Base-by-base conservation (phyloP, 1,140 invertebrate genomes). In the Calephelis virginiensis region DNA sequence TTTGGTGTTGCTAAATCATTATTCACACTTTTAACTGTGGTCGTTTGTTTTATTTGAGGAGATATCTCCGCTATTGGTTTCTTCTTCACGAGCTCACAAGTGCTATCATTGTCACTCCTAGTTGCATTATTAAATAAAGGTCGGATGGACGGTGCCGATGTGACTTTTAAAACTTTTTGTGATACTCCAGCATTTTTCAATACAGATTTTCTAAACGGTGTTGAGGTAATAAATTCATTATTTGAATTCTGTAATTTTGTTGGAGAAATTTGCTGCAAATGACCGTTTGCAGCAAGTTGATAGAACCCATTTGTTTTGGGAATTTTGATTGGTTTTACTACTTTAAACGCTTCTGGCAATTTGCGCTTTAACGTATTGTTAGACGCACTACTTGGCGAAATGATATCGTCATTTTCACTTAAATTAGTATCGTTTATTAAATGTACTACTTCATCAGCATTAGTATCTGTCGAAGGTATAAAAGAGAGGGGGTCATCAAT, bases 401-500 rank as follows among this genome's bases (percentile, higher is more conserved):
- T 45, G 10, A 45, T 12, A n/a, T 45, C 37, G 12, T 59, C 49
- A 28, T 59, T 56, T 53, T 7, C 9, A 37, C 45, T 63, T 17
- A 38, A 37, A 53, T n/a, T 65, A 8, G 14, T 14, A 56, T 14
- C 11, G 49, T 65, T 62, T 50, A 49, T 46, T 6, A 65, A 17
- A 37, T 49, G 63, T n/a, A 81, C 63, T 68, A 78, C 74, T 73
- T 77, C 69, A 8, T 70, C 50, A 12, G 61, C 43, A 17, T 69
- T 53, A 28, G 63, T 56, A 62, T 74, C 72, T 60, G 64, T 61
- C 45, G 69, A 28, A 6, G 82, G 71, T 64, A 91, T 77, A 75
- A 83, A 91, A 38, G 78, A 79, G 68, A 89, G 69, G 7, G 89
- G 86, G 68, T 89, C 81, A 63, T 91, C 83, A 64, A 90, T 80